Evolutionary conservation across 2,888 invertebrate species (phyloP), one percentile per base, ranked within the genome.

Genomic region (Carcina quercana): DNA sequence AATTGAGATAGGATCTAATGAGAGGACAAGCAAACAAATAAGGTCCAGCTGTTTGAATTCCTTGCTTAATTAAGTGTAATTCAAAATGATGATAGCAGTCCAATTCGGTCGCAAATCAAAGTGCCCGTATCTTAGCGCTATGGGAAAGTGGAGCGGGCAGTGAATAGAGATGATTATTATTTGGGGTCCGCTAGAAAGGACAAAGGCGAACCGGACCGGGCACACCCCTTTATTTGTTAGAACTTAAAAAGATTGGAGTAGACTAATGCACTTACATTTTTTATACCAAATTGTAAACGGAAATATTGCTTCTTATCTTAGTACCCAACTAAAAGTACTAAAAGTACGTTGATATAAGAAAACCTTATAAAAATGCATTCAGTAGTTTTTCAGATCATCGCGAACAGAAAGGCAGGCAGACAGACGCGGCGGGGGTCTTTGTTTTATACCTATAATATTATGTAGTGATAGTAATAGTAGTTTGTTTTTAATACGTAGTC

Each of bases 101-200:
- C 79, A 73, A 78, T 72, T 52, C 51, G 55, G 52, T 68, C 59
- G 66, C 64, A 69, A 79, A 79, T 79, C 79, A 78, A 61, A 79
- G 65, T 69, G 64, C 82, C 82, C 82, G 80, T 83, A 83, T 83
- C 74, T 67, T 68, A 44, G 26, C 40, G 53, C 55, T 69, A 72
- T 80, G 82, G 75, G 82, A 82, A 83, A 76, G 52, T 70, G 60
- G 66, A 68, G 55, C 58, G 59, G 54, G 35, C 56, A 55, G 59
- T 78, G 71, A 76, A 76, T 76, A 60, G 61, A 59, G 62, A 71
- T 79, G 65, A 78, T 80, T 74, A 72, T 74, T 70, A 64, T 66
- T 67, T 68, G 67, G 80, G 80, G 78, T 80, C 80, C 82, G 78
- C 80, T 78, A 69, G 55, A 59, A 51, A 50, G 72, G 67, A 82